Base-by-base conservation (phyloP, 2,888 invertebrate genomes). In the Drosophila niveifrons region DNA sequence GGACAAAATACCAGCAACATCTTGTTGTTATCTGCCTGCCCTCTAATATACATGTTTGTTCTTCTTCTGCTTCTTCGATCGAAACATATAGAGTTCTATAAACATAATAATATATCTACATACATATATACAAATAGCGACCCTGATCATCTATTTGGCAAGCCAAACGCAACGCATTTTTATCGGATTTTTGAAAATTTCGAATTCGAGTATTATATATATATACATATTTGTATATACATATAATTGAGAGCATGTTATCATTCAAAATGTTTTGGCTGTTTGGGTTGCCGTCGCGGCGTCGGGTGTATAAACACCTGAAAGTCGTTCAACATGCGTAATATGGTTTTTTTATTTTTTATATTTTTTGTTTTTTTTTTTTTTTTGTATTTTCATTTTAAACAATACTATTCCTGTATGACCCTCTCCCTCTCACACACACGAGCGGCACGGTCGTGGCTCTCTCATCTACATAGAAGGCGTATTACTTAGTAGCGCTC, bases 131-230 rank as follows among this genome's bases (percentile, higher is more conserved):
- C 48, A 53, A 58, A 72, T 63, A 59, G 31, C 84, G 87, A 90
- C 91, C 90, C 86, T 91, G 87, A 88, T 89, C 78, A 72, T 66
- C 72, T 66, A 58, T 83, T 88, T 88, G 82, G 80, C 87, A 81
- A 81, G 52, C 61, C 18, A 50, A 66, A 55, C 44, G 61, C 62
- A 72, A 41, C 39, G 39, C 39, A 41, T 41, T 76, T 80, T 80
- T 50, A 72, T 65, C 48, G 63, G 31, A 44, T 13, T 13, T 56
- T 56, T 34, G 41, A 63, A 56, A 56, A 52, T 52, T 66, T 66
- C 72, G 13, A 18, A 44, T 44, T 44, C 17, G 44, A 6, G 11
- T 31, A 6, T 31, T 36, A 11, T 36, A 36, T 36, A 23, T 23
- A 6, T 23, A 4, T 23, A 1, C 23, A 23, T 23, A 23, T 23